Evolutionary conservation across 2,888 invertebrate species (phyloP), one percentile per base, ranked within the genome.

Genomic region (Lasioglossum morio): DNA sequence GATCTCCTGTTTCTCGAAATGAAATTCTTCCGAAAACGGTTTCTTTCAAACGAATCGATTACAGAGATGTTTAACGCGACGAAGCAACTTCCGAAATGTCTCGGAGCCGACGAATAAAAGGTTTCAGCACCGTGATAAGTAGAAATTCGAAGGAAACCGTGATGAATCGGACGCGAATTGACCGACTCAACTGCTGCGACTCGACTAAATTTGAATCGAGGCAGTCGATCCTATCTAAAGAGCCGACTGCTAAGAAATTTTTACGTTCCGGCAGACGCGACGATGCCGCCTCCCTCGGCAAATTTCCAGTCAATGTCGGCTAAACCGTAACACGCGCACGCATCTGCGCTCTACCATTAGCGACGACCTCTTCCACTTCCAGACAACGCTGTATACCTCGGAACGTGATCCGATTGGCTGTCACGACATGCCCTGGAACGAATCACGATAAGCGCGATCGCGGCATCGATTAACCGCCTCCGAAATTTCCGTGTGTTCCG

Each of bases 221-320:
- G 75, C 30, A 53, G 43, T n/a, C 60, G 76, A 81, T 72, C 70
- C 43, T 63, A 72, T 63, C 53, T 34, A 40, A 73, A 30, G 16
- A 72, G 77, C 72, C 46, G 57, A 75, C 46, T 30, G 57, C n/a
- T 37, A 76, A 73, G 75, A 30, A 78, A 70, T 83, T 43, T 72
- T 66, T 72, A 79, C 60, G 60, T 74, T 74, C 30, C 70, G 60
- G 40, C 77, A 27, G 69, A 48, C 34, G 72, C 85, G 83, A 83
- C 79, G 75, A 85, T 79, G 83, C 23, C 79, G 85, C 85, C 83
- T 83, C 85, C 79, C 76, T 83, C 76, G 83, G 83, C 57, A 75
- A 85, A 83, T 79, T 83, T 85, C 57, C 72, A 82, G 75, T 79
- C 63, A 72, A 85, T 79, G 46, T 82, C 66, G 34, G n/a, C n/a